A percentile compares a stretch with the other conserved stretches of the same genome.
phyloP scores from a whole-genome alignment of 1,140 invertebrate species.

The Tetramorium parvispinum region DNA sequence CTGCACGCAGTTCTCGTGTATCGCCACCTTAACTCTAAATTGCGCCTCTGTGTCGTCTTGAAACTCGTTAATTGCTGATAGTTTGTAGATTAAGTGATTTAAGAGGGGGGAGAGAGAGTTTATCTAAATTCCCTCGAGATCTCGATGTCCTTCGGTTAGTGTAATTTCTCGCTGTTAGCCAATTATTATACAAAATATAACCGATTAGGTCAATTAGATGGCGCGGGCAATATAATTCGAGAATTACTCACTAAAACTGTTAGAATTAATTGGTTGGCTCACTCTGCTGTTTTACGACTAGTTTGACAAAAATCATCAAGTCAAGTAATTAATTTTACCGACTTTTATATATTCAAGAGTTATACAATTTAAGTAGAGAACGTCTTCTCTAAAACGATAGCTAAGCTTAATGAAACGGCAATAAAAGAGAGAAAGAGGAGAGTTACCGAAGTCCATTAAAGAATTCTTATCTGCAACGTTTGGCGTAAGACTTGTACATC shows the following conservation, averaged over 20 bases:
- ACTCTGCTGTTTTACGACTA: neutral
- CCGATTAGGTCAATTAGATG: neutral
- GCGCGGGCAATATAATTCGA: slow-evolving; percentile 1
- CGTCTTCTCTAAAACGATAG: neutral
- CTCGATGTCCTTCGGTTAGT: neutral
- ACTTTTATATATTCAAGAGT: neutral
- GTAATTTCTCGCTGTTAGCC: neutral
- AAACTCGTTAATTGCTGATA: slow-evolving; percentile 42
- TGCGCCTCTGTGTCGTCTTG: slow-evolving; percentile 45
- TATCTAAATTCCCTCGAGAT: neutral
- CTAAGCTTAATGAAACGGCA: neutral
- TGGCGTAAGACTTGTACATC: neutral
- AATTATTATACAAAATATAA: slow-evolving; percentile 12
- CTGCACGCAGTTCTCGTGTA: slow-evolving; percentile 4
- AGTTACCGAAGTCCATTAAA: neutral
- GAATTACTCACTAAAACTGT: neutral
- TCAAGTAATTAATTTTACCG: neutral
- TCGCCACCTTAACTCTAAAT: slow-evolving; percentile 50
- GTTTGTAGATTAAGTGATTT: slow-evolving; percentile 48
- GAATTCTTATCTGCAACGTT: slow-evolving; percentile 16
- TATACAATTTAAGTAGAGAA: neutral
- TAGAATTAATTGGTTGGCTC: neutral
- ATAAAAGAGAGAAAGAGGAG: neutral
- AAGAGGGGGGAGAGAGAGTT: neutral
- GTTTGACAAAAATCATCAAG: neutral